Evolutionary conservation across 2,113 vertebrate genomes (phyloP), one percentile per base, ranked within the genome.

Genomic region (Phocoena sinus): DNA sequence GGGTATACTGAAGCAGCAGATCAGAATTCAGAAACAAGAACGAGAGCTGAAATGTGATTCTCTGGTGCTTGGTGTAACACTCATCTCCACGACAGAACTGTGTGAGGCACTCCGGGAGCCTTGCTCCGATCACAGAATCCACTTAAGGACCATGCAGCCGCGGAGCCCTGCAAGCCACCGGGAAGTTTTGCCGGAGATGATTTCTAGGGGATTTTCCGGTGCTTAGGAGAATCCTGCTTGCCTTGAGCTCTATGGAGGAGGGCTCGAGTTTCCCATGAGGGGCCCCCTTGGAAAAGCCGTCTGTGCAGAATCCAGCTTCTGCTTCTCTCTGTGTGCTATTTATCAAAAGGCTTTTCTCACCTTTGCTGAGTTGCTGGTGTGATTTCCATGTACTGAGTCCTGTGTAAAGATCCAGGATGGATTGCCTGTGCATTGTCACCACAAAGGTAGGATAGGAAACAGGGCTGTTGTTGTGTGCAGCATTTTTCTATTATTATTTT

Each of bases 361-460:
- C 98, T 98, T 98, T 97, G 98, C 98, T 98, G 98, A 97, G 98
- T 99, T 98, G 98, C 98, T 98, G 98, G 98, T 98, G 99, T 98
- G 98, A 99, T 99, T 99, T 99, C 97, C 98, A 98, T 98, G 98
- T 94, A 96, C 97, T 98, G 98, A 97, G 97, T 95, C 98, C 98
- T 97, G 98, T 98, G 99, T 98, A 99, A 98, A 98, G 94, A 98
- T 98, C 98, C 99, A 98, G 98, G 97, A 99, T 99, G 99, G 99
- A 99, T 99, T 99, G 99, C 98, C 99, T 99, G 98, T 99, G 99
- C 98, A 99, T 99, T 99, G 99, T 99, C 98, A 99, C 99, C 97
- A 99, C 99, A 97, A 99, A 99, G 99, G 99, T 99, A 99, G 99
- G 99, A 94, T 97, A 98, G 98, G 98, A 98, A 98, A 95, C 97